These are phyloP conservation scores for Apis laboriosa DNA, from an alignment of 1,140 invertebrate genomes.

Conservation along the genomic window DNA sequence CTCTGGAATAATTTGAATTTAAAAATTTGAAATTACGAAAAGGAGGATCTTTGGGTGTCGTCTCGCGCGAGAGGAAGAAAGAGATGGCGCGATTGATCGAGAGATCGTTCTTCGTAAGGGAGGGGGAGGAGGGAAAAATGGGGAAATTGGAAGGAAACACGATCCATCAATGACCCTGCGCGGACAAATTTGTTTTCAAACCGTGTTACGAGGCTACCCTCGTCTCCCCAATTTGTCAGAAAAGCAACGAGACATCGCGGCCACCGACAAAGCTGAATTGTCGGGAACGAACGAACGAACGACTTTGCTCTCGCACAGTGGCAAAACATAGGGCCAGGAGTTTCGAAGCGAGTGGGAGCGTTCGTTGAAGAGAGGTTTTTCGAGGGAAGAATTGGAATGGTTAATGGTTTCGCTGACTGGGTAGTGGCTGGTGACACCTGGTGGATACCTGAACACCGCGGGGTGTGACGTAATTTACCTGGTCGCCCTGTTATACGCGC, in stretches of 20 bases:
- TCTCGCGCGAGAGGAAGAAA: background rate
- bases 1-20: too few relatives aligned
- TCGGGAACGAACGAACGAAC: constrained; percentile 31
- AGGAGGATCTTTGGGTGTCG: too few relatives aligned
- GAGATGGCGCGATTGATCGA: constrained; percentile 1
- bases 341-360: constrained; percentile 12
- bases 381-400: constrained; percentile 54
- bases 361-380: constrained; percentile 24
- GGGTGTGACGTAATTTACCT: constrained; percentile 68
- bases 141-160: background rate
- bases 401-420: constrained; percentile 42
- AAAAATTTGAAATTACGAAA: background rate
- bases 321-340: constrained; percentile 42
- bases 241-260: constrained; percentile 50
- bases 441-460: constrained; percentile 62
- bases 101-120: background rate
- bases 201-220: constrained; percentile 15
- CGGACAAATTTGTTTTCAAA: constrained; percentile 61
- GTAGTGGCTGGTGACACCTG: constrained; percentile 60
- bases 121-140: background rate
- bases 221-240: constrained; percentile 67
- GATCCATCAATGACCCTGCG: constrained; percentile 34
- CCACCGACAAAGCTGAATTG: constrained; percentile 59
- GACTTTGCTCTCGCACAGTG: constrained; percentile 44
- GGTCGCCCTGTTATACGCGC: background rate